Conservation (phyloP, 2,888 invertebrate species). For the Ypsolopha sequella region DNA sequence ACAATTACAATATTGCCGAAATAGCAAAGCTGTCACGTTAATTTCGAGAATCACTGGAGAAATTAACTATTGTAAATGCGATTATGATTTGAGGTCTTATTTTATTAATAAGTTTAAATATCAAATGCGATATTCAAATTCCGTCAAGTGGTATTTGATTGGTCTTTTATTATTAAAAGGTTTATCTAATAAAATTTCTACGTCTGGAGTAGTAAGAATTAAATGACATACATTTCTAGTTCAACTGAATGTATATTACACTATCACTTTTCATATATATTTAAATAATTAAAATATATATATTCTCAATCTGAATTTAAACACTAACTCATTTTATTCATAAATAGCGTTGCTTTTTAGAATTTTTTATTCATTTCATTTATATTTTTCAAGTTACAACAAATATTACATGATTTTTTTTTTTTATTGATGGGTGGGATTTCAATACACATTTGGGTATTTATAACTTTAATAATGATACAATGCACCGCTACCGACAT, state of each 20-base stretch:
- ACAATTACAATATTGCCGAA: constrained; percentile 20
- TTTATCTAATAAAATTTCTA: constrained; percentile 33
- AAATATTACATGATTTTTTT: neutral
- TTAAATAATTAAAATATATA: constrained; percentile 44
- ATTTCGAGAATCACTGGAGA: constrained; percentile 28
- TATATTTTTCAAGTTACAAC: neutral
- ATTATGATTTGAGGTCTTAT: constrained; percentile 32
- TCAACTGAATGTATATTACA: constrained; percentile 53
- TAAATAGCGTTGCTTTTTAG: constrained; percentile 64
- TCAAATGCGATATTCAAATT: constrained; percentile 45
- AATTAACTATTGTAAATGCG: constrained; percentile 46
- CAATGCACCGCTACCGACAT: neutral
- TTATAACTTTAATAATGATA: neutral
- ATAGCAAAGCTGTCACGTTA: constrained; percentile 33
- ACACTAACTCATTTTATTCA: constrained; percentile 50
- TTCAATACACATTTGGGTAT: neutral
- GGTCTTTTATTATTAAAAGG: constrained; percentile 33
- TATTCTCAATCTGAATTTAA: constrained; percentile 57
- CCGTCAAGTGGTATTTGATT: constrained; percentile 44
- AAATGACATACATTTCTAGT: constrained; percentile 57
- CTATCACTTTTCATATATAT: constrained; percentile 37
- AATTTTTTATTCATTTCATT: constrained; percentile 18
- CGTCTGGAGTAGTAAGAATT: constrained; percentile 26
- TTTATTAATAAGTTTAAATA: constrained; percentile 16
- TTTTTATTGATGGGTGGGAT: neutral